Conservation (phyloP, 2,113 vertebrate species). For the Apistogramma diplotaenia region DNA sequence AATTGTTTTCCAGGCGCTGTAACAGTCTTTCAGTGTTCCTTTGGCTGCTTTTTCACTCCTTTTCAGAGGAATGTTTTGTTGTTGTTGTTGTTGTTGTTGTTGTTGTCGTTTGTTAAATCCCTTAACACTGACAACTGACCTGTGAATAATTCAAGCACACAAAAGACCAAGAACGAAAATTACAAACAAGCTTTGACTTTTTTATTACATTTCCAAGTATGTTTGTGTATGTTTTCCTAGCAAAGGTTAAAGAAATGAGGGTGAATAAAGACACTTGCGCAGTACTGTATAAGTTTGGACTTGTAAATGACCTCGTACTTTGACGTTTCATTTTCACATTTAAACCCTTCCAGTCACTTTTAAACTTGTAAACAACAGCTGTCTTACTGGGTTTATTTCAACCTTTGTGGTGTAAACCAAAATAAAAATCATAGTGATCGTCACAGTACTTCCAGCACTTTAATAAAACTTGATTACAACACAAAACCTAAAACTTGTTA, state of each 20-base stretch:
- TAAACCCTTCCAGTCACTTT: neutral
- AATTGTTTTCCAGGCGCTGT: neutral
- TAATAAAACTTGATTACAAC: neutral
- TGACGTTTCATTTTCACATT: neutral
- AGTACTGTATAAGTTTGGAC: neutral
- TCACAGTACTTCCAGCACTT: neutral
- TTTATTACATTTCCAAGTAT: neutral
- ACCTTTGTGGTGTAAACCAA: neutral
- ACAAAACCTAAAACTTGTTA: neutral
- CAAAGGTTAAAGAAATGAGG: neutral
- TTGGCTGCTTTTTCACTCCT: neutral
- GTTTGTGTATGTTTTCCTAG: neutral
- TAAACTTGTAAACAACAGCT: neutral
- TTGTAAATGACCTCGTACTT: neutral
- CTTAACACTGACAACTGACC: neutral
- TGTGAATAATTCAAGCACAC: neutral
- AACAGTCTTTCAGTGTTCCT: neutral
- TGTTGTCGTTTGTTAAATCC: neutral
- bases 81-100: neutral
- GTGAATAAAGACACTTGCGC: neutral
- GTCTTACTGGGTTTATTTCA: neutral
- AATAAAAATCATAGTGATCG: neutral
- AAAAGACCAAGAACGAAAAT: neutral
- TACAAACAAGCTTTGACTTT: neutral
- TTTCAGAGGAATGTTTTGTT: neutral